Conservation (phyloP, 2,888 invertebrate species). For the Chloroclysta siterata region DNA sequence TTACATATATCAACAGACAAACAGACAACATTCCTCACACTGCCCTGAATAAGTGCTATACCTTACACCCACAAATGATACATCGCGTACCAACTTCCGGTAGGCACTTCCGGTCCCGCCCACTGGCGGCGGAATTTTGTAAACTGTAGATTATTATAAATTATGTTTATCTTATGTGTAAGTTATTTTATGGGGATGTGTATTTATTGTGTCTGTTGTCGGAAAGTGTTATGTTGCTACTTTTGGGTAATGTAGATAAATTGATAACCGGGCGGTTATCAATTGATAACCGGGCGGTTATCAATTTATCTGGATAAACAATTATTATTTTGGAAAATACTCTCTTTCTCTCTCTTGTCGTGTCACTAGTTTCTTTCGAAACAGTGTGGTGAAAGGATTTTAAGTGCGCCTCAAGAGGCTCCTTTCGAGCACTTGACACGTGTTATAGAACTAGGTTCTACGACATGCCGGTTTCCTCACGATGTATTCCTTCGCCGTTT, state of each 20-base stretch:
- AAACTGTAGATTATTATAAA: slow-evolving; percentile 45
- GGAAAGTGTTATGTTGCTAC: slow-evolving; percentile 5
- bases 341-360: too few species aligned
- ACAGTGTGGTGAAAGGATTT: too few species aligned
- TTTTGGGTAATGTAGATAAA: neutral
- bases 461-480: too few species aligned
- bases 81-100: slow-evolving; percentile 57
- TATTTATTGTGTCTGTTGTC: slow-evolving; percentile 44
- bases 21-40: slow-evolving; percentile 37
- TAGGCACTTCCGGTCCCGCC: slow-evolving; percentile 62
- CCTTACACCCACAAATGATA: slow-evolving; percentile 68
- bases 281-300: too few species aligned
- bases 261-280: slow-evolving; percentile 10
- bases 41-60: slow-evolving; percentile 21
- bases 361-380: too few species aligned
- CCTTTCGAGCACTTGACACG: too few species aligned
- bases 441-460: too few species aligned
- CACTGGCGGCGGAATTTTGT: slow-evolving; percentile 52
- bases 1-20: slow-evolving; percentile 14
- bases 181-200: slow-evolving; percentile 31
- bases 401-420: too few species aligned
- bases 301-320: too few species aligned
- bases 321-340: too few species aligned
- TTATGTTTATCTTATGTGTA: slow-evolving; percentile 34
- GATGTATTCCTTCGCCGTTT: too few species aligned